Percentiles rank a stretch among this genome's conserved stretches.
Conservation (phyloP, 2,797 vertebrate species). For the Megaceryle alcyon region DNA sequence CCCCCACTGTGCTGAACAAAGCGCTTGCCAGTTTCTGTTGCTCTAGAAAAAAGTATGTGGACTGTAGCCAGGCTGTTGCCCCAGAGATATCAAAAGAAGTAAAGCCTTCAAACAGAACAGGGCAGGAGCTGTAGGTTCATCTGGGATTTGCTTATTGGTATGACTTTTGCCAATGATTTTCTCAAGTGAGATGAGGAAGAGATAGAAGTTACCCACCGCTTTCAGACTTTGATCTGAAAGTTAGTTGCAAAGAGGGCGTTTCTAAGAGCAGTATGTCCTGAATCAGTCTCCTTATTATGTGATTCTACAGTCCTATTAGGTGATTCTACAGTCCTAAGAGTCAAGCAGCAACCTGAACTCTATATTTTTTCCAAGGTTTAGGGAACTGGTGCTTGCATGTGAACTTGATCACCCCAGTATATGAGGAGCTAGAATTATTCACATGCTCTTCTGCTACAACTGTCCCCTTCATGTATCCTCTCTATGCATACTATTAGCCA, state of each 20-base stretch:
- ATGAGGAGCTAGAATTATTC: not conserved
- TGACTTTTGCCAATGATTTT: not conserved
- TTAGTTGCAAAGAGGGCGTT: not conserved
- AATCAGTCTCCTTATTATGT: not conserved
- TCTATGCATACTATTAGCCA: not conserved
- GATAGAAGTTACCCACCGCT: not conserved
- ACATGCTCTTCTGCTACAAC: not conserved
- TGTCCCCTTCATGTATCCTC: not conserved
- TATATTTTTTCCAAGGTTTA: not conserved
- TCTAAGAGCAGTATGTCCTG: not conserved
- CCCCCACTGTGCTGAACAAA: not conserved
- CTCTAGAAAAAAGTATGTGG: not conserved
- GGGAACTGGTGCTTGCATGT: not conserved
- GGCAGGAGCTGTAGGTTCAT: not conserved
- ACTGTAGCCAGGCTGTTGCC: not conserved
- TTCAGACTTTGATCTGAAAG: not conserved
- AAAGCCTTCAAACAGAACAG: not conserved
- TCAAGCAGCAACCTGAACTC: not conserved
- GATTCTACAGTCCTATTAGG: not conserved
- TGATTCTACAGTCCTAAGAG: not conserved
- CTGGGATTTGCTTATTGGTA: not conserved
- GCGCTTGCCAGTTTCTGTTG: not conserved
- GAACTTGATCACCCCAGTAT: not conserved
- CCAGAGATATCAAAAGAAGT: not conserved
- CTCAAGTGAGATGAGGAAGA: not conserved